phyloP scores from a whole-genome alignment of 2,113 vertebrate genomes.

The Epinephelus lanceolatus region DNA sequence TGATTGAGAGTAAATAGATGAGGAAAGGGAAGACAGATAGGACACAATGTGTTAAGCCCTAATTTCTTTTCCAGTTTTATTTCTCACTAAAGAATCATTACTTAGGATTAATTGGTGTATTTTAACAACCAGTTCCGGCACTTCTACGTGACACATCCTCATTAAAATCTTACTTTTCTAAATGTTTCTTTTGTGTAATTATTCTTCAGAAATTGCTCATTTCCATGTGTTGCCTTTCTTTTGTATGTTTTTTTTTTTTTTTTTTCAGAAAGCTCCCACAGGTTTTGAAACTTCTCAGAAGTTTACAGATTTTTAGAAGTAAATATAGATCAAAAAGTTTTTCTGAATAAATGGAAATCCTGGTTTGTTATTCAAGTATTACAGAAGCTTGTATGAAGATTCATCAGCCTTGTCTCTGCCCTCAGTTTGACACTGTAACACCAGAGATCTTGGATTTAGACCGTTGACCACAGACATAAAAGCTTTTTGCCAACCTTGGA shows the following conservation, averaged over 20 bases:
- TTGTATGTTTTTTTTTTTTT: neutral
- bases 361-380: neutral
- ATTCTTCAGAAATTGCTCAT: neutral
- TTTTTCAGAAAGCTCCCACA: neutral
- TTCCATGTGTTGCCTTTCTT: neutral
- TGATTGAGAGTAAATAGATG: neutral
- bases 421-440: too few relatives aligned
- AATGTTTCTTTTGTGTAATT: neutral
- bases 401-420: neutral
- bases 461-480: too few relatives aligned
- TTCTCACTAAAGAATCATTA: neutral
- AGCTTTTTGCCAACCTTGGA: too few relatives aligned
- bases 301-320: neutral
- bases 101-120: slow-evolving; percentile 1
- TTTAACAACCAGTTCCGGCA: neutral
- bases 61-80: neutral
- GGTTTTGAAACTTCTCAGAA: neutral
- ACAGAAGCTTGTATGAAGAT: neutral
- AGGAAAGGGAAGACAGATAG: neutral
- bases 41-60: neutral
- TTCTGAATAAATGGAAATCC: neutral
- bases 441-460: too few relatives aligned
- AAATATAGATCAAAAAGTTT: neutral
- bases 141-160: neutral
- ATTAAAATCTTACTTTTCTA: neutral